These are phyloP conservation scores for Ceratotherium simum DNA, from an alignment of 2,113 vertebrate genomes.

Conservation along the genomic window DNA sequence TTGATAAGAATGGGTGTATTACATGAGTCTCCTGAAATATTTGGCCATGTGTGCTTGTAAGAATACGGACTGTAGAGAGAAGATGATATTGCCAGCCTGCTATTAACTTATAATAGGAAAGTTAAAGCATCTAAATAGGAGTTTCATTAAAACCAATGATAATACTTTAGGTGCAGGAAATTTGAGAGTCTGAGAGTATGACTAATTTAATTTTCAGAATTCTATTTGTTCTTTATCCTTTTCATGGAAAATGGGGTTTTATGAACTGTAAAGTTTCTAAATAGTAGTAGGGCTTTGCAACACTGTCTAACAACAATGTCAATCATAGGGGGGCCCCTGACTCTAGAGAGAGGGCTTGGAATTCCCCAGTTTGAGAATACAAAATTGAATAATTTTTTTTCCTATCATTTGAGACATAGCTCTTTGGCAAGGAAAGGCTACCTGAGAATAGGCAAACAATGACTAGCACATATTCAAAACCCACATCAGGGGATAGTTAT, in stretches of 20 bases:
- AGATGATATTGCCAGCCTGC: not conserved
- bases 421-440: not conserved
- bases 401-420: not conserved
- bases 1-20: not conserved
- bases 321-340: not conserved
- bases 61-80: not conserved
- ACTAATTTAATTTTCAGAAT: conserved; percentile 7
- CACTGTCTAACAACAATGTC: not conserved
- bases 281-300: not conserved
- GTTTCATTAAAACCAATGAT: not conserved
- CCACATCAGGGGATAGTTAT: not conserved
- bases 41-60: not conserved
- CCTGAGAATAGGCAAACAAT: not conserved
- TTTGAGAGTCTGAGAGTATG: not conserved
- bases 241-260: not conserved
- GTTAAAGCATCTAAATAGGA: not conserved
- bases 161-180: not conserved
- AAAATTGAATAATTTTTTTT: not conserved
- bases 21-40: not conserved
- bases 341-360: not conserved
- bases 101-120: not conserved
- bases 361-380: not conserved
- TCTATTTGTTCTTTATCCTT: not conserved
- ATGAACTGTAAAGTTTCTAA: not conserved
- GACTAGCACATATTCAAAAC: not conserved